Evolutionary conservation across 2,888 invertebrate genomes (phyloP).

Genomic region (Argyresthia goedartella): DNA sequence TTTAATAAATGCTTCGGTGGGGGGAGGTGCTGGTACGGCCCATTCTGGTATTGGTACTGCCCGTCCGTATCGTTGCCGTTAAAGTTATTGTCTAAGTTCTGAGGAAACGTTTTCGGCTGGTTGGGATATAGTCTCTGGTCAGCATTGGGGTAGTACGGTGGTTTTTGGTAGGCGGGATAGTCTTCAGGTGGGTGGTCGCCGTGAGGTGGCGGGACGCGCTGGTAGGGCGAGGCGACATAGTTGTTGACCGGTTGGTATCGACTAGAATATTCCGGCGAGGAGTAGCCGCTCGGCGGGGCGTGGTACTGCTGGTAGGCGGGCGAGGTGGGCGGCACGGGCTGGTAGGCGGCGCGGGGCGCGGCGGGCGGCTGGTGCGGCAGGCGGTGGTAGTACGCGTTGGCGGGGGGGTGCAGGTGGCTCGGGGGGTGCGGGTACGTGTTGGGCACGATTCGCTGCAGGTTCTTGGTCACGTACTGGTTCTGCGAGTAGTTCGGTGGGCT

Average conservation of each 20-base stretch:
- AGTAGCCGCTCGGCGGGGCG: constrained; percentile 63
- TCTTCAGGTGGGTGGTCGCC: constrained; percentile 46
- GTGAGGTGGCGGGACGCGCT: constrained; percentile 73
- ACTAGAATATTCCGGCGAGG: constrained; percentile 62
- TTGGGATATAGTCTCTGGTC: constrained; percentile 46
- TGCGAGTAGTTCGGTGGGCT: constrained; percentile 59
- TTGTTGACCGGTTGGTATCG: constrained; percentile 51
- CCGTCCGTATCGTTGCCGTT: constrained; percentile 29
- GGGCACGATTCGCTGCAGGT: constrained; percentile 40
- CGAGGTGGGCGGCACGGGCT: constrained; percentile 59
- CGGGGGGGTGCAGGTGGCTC: constrained; percentile 45
- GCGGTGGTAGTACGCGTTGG: constrained; percentile 54
- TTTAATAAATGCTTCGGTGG: constrained; percentile 73
- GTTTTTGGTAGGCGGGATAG: constrained; percentile 50
- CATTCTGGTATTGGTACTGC: constrained; percentile 49
- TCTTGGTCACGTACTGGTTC: constrained; percentile 43
- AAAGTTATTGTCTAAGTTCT: constrained; percentile 36
- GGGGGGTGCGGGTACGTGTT: constrained; percentile 51
- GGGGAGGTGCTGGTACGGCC: constrained; percentile 75
- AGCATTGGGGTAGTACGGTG: constrained; percentile 46
- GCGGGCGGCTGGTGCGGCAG: constrained; percentile 37
- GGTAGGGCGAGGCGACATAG: constrained; percentile 60
- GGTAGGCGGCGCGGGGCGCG: constrained; percentile 50
- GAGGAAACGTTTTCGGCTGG: no score
- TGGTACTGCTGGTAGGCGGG: constrained; percentile 59